Evolutionary conservation across 92 coral and sea anemone genomes (phyloP), one percentile per base, ranked within the genome.

Genomic region (Plumapathes pennacea): DNA sequence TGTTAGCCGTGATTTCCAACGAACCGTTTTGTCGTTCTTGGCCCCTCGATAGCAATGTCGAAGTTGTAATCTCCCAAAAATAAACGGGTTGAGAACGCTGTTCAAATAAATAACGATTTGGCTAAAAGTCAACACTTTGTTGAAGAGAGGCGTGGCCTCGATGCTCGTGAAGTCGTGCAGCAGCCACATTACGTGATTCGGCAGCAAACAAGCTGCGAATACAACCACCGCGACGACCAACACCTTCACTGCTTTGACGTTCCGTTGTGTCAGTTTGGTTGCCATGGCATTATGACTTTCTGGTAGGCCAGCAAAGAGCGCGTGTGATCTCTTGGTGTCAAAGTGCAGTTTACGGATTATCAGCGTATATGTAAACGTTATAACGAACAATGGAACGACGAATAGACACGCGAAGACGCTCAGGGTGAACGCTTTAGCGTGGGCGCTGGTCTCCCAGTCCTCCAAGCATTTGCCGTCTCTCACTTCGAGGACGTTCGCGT

Each of bases 161-260:
- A 86, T 84, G 23, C 29, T 31, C 0, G 95, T 88, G 42, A 94
- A 89, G 6, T 82, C 84, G 31, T 77, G 82, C 99, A 96, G 89
- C 31, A 94, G 53, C 99, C 99, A 94, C 20, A 57, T 83, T 23
- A 72, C 57, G 27, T 94, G 96, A 0, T 79, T 83, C 0, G 99
- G 99, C 20, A 94, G 42, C 90, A 94, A 84, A 30, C 99, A 94
- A 7, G 89, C 41, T 1, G 89, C 78, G 21, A 94, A 94, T 44
- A 74, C 89, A 3, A 89, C 51, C 43, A 94, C 90, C 0, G 90
- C 99, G 3, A 70, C 34, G 15, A 86, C 85, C 38, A 94, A 89
- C 15, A 84, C 80, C 53, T 94, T 89, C 23, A 91, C 82, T 17
- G 85, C 69, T 10, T 67, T 76, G 2, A 74, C 48, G 76, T 94